Evolutionary conservation across 53 echinoderm and acorn worm genomes (phyloP), one percentile per base, ranked within the genome.

Genomic region (Pentamera pediparva): DNA sequence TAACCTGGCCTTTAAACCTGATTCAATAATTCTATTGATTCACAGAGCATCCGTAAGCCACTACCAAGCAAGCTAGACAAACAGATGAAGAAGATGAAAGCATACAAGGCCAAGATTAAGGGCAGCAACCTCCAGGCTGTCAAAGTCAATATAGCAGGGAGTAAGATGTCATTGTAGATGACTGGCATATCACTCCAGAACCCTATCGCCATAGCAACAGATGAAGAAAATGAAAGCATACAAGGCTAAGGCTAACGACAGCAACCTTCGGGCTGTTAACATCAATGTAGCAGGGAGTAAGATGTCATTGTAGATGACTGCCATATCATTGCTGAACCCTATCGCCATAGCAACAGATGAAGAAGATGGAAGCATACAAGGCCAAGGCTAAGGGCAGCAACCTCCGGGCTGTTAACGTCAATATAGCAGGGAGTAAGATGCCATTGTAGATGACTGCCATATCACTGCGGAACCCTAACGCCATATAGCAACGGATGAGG

Each of bases 231-330:
- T 98, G 61, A 86, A 91, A 61, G 89, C 91, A 11, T 82, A 75
- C 69, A 83, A 78, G 25, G 28, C 80, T 6, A 77, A 75, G 43
- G 75, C 85, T 29, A 61, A 37, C 10, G 87, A 91, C 62, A 87
- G 87, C 35, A 91, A 91, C 51, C 83, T 77, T 1, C 59, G 88
- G 15, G 96, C 96, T 15, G 82, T 95, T 48, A 59, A 75, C 51
- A 85, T 95, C 65, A 95, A 87, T 63, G 83, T 95, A 12, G 96
- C 91, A 48, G 96, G 96, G 24, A 62, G 87, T 8, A 84, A 87
- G 56, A 85, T 94, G 78, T 73, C 83, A 7, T 79, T 92, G 38
- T 92, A 85, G 58, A n/a, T n/a, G n/a, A n/a, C n/a, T n/a, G n/a
- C n/a, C n/a, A n/a, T n/a, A n/a, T n/a, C n/a, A n/a, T n/a, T n/a